These are phyloP conservation scores for Pissodes strobi DNA, from an alignment of 1,140 invertebrate genomes.

Conservation along the genomic window DNA sequence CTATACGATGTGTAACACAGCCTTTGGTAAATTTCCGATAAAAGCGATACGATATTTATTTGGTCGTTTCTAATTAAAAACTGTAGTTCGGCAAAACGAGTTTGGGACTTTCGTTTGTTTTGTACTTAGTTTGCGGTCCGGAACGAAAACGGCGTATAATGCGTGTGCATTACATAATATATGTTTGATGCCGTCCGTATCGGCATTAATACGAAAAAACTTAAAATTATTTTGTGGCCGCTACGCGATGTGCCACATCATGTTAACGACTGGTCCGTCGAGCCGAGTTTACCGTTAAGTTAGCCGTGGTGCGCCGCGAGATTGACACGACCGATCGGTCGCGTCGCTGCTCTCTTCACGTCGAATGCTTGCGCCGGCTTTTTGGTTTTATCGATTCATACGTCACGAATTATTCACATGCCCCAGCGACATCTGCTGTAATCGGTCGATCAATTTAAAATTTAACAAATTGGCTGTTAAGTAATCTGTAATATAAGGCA, in stretches of 20 bases:
- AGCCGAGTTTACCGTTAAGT: conserved; percentile 44
- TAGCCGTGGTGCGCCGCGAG: conserved; percentile 40
- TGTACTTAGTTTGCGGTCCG: conserved; percentile 48
- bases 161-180: conserved; percentile 53
- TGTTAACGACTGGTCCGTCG: conserved; percentile 55
- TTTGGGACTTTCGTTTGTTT: conserved; percentile 33
- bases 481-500: conserved; percentile 1
- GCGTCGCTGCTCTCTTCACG: conserved; percentile 28
- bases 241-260: conserved; percentile 56
- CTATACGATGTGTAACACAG: conserved; percentile 54
- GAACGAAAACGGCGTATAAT: conserved; percentile 47
- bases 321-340: conserved; percentile 14
- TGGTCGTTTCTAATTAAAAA: conserved; percentile 46
- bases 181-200: conserved; percentile 48
- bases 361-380: conserved; percentile 5
- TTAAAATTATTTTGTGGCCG: conserved; percentile 50
- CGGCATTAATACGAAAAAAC: conserved; percentile 51
- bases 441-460: not conserved
- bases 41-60: conserved; percentile 50
- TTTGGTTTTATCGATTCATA: conserved; percentile 11
- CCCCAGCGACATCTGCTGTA: conserved; percentile 17
- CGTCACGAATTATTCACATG: not conserved
- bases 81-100: conserved; percentile 43
- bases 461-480: not conserved
- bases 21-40: conserved; percentile 53